Percentiles rank a stretch among this genome's conserved stretches.
Evolutionary conservation across 1,140 invertebrate species (phyloP).

Genomic region (Lysiphlebus fabarum): DNA sequence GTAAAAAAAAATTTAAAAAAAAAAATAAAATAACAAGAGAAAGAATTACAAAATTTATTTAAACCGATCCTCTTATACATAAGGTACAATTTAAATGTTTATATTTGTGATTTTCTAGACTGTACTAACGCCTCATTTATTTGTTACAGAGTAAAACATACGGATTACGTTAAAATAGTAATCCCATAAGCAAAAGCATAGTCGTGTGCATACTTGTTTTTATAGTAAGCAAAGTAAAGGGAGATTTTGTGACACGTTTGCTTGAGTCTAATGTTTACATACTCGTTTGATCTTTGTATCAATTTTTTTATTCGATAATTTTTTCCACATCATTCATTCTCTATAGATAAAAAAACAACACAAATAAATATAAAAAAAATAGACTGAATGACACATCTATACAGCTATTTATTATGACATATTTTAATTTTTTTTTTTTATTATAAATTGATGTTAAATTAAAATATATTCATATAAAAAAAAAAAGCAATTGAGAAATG

Average conservation of each 20-base stretch:
- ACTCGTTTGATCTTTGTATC: constrained; percentile 49
- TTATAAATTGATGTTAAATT: background rate
- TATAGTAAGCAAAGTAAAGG: constrained; percentile 7
- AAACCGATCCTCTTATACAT: constrained; percentile 39
- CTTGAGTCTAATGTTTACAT: constrained; percentile 51
- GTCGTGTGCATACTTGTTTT: constrained; percentile 34
- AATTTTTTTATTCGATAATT: constrained; percentile 6
- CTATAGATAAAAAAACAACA: background rate
- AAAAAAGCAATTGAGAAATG: background rate
- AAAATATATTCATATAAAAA: background rate
- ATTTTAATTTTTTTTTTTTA: background rate
- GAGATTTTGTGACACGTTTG: constrained; percentile 28
- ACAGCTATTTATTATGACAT: background rate
- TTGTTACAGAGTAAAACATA: constrained; percentile 22
- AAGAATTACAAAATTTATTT: constrained; percentile 37
- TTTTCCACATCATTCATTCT: constrained; percentile 1
- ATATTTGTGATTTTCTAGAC: constrained; percentile 44
- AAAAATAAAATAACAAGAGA: no score
- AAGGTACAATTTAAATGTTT: constrained; percentile 33
- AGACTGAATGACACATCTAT: no score
- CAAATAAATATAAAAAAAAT: background rate
- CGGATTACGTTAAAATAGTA: constrained; percentile 50
- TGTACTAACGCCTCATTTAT: constrained; percentile 8
- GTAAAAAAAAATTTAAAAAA: no score
- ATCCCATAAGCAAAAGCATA: constrained; percentile 50